These are phyloP conservation scores for Lepidostoma basale DNA, from an alignment of 1,140 invertebrate genomes.

Conservation along the genomic window DNA sequence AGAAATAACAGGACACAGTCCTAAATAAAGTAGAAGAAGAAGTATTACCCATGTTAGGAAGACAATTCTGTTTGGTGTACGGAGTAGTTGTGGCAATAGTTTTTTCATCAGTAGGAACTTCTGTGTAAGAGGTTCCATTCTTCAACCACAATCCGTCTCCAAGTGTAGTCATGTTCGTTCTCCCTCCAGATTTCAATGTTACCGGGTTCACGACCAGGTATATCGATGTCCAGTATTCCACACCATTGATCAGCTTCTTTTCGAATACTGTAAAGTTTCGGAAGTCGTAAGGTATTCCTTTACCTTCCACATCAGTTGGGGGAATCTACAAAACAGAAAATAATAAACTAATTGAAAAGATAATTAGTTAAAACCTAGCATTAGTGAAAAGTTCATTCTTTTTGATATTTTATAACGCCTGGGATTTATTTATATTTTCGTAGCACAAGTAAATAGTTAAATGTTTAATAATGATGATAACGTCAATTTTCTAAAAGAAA, in stretches of 20 bases:
- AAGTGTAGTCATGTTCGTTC: not conserved
- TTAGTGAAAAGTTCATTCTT: too few relatives aligned
- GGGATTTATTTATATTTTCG: too few relatives aligned
- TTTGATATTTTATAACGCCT: too few relatives aligned
- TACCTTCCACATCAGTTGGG: conserved; percentile 27
- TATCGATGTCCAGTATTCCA: conserved; percentile 34
- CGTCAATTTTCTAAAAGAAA: too few relatives aligned
- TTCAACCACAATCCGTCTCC: conserved; percentile 40
- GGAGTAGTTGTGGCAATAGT: not conserved
- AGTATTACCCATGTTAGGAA: conserved; percentile 40
- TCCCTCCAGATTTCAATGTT: conserved; percentile 17
- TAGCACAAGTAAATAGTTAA: too few relatives aligned
- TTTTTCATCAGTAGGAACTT: conserved; percentile 29
- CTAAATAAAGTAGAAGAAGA: not conserved
- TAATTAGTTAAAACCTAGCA: too few relatives aligned
- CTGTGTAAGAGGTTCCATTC: conserved; percentile 14
- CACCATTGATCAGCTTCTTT: conserved; percentile 33
- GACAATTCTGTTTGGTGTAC: conserved; percentile 39
- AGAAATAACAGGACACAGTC: too few relatives aligned
- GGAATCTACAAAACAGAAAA: conserved; percentile 30
- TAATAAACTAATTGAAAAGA: too few relatives aligned
- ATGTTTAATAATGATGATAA: too few relatives aligned
- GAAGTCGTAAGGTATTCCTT: conserved; percentile 36
- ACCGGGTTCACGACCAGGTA: conserved; percentile 30
- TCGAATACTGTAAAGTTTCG: conserved; percentile 15